Conservation (phyloP, 1,140 invertebrate genomes). For the Phenacoccus solenopsis region DNA sequence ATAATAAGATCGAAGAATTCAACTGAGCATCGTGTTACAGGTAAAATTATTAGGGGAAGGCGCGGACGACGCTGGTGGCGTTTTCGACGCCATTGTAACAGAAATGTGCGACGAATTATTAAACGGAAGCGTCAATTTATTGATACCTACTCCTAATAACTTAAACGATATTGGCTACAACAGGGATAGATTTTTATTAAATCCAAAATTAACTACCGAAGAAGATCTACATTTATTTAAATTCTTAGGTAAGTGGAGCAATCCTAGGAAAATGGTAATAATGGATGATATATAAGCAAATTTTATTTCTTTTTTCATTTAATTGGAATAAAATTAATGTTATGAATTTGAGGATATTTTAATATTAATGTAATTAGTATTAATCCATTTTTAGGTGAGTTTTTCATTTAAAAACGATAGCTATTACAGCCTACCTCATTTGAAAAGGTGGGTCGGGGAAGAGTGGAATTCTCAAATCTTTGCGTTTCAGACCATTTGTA, state of each 20-base stretch:
- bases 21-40: conserved; percentile 22
- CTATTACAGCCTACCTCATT: too few relatives aligned
- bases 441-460: too few relatives aligned
- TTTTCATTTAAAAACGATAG: too few relatives aligned
- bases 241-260: conserved; percentile 37
- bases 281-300: too few relatives aligned
- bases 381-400: too few relatives aligned
- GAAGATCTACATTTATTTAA: conserved; percentile 43
- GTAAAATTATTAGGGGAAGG: conserved; percentile 50
- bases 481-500: too few relatives aligned
- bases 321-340: too few relatives aligned
- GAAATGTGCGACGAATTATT: conserved; percentile 51
- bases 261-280: too few relatives aligned
- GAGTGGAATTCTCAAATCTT: too few relatives aligned
- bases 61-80: conserved; percentile 54
- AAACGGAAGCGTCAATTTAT: conserved; percentile 37
- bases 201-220: conserved; percentile 40
- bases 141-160: conserved; percentile 44
- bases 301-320: too few relatives aligned
- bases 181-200: conserved; percentile 47
- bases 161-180: conserved; percentile 47
- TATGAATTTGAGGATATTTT: too few relatives aligned
- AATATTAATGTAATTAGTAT: too few relatives aligned
- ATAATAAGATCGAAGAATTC: neutral
- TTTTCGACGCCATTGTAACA: conserved; percentile 58